These are phyloP conservation scores for Rhinogobio ventralis DNA, from an alignment of 2,797 vertebrate genomes.

Conservation along the genomic window DNA sequence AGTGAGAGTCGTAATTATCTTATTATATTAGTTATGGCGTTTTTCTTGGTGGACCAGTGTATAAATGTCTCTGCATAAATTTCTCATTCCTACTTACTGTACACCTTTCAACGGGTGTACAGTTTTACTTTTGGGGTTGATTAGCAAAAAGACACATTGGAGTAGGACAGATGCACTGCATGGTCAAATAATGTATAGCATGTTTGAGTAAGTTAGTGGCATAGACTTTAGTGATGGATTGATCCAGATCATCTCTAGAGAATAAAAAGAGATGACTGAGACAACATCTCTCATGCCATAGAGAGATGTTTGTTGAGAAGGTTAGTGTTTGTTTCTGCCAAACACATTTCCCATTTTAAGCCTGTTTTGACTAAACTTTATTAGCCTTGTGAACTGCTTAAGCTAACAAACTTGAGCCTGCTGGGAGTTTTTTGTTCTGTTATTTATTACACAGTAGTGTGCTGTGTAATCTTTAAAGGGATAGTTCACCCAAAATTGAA, in stretches of 20 bases:
- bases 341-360: constrained; percentile 9
- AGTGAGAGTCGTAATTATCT: background rate
- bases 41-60: background rate
- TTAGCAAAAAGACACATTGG: constrained; percentile 15
- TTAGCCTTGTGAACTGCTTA: constrained; percentile 17
- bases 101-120: constrained; percentile 2
- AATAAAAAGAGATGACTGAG: constrained; percentile 12
- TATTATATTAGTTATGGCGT: background rate
- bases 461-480: background rate
- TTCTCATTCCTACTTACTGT: background rate
- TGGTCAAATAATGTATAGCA: constrained; percentile 11
- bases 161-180: constrained; percentile 39
- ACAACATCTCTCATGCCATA: background rate
- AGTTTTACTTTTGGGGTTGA: background rate
- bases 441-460: background rate
- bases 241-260: constrained; percentile 25
- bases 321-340: constrained; percentile 12
- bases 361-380: background rate
- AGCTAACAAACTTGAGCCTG: constrained; percentile 20
- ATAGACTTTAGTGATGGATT: constrained; percentile 1
- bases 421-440: background rate
- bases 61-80: background rate
- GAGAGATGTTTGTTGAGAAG: constrained; percentile 36
- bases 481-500: too few relatives aligned
- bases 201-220: constrained; percentile 20